Percentiles rank a stretch among this genome's conserved stretches.
Conservation (phyloP, 2,888 invertebrate genomes). For the Malacosoma neustria region DNA sequence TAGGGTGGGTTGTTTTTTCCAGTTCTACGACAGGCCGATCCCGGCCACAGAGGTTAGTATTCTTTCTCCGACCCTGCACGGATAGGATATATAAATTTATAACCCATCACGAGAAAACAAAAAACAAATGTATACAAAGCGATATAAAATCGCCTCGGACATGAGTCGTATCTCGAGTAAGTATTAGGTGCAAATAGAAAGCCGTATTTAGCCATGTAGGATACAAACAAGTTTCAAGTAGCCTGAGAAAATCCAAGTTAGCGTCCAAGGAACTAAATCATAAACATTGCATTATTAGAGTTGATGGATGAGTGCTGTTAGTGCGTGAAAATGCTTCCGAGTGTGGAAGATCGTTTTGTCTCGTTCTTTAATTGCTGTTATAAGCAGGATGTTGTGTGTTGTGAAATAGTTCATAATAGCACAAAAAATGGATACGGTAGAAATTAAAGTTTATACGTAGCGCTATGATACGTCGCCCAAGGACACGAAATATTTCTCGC, state of each 20-base stretch:
- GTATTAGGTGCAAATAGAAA: slow-evolving; percentile 57
- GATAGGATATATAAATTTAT: too few relatives aligned
- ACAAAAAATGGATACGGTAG: too few relatives aligned
- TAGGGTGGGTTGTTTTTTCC: too few relatives aligned
- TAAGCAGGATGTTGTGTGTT: slow-evolving; percentile 47
- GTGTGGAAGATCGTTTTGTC: background rate
- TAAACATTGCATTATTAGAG: slow-evolving; percentile 48
- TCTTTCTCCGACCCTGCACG: too few relatives aligned
- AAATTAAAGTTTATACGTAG: too few relatives aligned
- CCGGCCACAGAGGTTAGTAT: too few relatives aligned
- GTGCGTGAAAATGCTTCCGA: background rate
- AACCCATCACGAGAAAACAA: too few relatives aligned
- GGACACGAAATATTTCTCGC: too few relatives aligned
- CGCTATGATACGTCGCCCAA: too few relatives aligned
- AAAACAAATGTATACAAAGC: too few relatives aligned
- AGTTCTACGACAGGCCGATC: too few relatives aligned
- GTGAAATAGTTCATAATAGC: slow-evolving; percentile 44
- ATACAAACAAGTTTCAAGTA: slow-evolving; percentile 55
- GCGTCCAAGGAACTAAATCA: slow-evolving; percentile 54
- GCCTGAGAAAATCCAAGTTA: slow-evolving; percentile 58
- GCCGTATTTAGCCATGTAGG: slow-evolving; percentile 60
- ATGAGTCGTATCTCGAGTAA: slow-evolving; percentile 31
- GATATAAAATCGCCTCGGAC: too few relatives aligned
- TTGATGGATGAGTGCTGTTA: slow-evolving; percentile 44
- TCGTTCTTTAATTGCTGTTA: slow-evolving; percentile 14